A percentile compares a stretch with the other conserved stretches of the same genome.
Evolutionary conservation across 2,113 vertebrate genomes (phyloP).

Genomic region (Eudyptes chrysolophus): DNA sequence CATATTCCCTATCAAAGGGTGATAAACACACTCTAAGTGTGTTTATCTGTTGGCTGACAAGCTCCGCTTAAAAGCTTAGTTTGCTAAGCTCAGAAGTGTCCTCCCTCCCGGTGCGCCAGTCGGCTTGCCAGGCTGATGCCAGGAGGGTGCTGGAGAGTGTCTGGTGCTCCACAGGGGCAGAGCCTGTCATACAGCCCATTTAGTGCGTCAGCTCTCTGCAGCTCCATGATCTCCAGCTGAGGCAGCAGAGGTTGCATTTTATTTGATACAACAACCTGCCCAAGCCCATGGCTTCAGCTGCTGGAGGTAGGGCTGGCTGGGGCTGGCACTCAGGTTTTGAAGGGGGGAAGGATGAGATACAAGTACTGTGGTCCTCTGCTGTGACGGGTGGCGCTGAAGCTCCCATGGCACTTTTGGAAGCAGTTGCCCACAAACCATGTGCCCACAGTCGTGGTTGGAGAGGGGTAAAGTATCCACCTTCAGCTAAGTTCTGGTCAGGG

Average conservation of each 20-base stretch:
- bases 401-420: background rate
- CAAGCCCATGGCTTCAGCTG: rapidly evolving
- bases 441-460: background rate
- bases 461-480: background rate
- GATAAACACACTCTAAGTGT: conserved; percentile 16
- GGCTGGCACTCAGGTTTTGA: background rate
- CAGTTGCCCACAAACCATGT: rapidly evolving
- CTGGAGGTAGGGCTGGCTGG: background rate
- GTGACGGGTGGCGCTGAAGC: rapidly evolving
- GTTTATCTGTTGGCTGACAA: conserved; percentile 46
- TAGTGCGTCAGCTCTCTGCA: background rate
- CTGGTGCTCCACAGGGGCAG: background rate
- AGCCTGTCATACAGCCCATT: background rate
- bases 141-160: background rate
- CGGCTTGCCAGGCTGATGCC: background rate
- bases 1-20: background rate
- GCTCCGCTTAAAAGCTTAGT: background rate
- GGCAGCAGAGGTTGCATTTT: background rate
- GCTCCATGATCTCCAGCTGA: rapidly evolving
- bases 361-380: background rate
- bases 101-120: rapidly evolving
- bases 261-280: rapidly evolving
- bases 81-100: background rate
- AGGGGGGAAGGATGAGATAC: background rate
- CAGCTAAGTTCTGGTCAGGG: background rate